A percentile compares a stretch with the other conserved stretches of the same genome.
phyloP scores from a whole-genome alignment of 2,888 invertebrate genomes.

The Coleophora deauratella region DNA sequence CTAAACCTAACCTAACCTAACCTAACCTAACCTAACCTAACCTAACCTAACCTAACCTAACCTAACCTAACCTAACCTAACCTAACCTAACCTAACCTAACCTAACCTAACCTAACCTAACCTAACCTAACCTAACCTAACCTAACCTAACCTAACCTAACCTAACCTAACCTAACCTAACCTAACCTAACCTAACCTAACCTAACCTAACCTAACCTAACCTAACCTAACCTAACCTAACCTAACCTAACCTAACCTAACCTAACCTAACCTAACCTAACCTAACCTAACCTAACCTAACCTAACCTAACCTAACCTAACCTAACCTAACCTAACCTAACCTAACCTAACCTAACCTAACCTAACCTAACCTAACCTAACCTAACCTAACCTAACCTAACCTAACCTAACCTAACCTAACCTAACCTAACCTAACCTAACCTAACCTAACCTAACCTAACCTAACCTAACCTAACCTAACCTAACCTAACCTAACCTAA shows the following conservation, averaged over 20 bases:
- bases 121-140: conserved; percentile 16
- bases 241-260: conserved; percentile 18
- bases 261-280: conserved; percentile 18
- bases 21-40: conserved; percentile 15
- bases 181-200: conserved; percentile 12
- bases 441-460: conserved; percentile 20
- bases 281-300: conserved; percentile 17
- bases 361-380: conserved; percentile 19
- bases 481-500: conserved; percentile 20
- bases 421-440: conserved; percentile 19
- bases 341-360: conserved; percentile 14
- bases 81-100: conserved; percentile 17
- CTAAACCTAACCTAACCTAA: conserved; percentile 14
- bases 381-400: conserved; percentile 20
- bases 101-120: conserved; percentile 18
- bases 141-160: conserved; percentile 14
- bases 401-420: conserved; percentile 22
- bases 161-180: conserved; percentile 14
- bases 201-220: conserved; percentile 13
- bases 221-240: conserved; percentile 18
- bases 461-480: conserved; percentile 20
- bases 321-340: conserved; percentile 15
- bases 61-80: conserved; percentile 12
- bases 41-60: conserved; percentile 12
- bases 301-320: conserved; percentile 16